Evolutionary conservation across 2,888 invertebrate genomes (phyloP).

Genomic region (Hofmannophila pseudospretella): DNA sequence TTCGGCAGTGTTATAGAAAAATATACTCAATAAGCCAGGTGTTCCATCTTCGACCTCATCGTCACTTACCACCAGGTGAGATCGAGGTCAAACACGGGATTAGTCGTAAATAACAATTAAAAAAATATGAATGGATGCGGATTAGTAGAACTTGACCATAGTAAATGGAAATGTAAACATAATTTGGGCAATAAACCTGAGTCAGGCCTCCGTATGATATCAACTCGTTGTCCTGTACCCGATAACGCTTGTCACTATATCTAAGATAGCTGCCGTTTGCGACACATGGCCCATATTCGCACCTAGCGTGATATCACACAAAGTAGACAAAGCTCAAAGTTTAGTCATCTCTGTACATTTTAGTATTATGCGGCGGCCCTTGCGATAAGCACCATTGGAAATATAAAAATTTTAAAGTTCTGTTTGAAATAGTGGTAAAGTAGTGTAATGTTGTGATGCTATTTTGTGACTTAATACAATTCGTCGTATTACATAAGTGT

Average conservation of each 20-base stretch:
- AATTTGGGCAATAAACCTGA: background rate
- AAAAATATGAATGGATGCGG: too few species aligned
- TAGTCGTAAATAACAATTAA: too few species aligned
- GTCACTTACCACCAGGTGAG: too few species aligned
- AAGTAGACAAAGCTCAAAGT: slow-evolving; percentile 41
- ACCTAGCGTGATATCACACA: slow-evolving; percentile 43
- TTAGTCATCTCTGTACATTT: slow-evolving; percentile 45
- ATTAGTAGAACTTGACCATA: too few species aligned
- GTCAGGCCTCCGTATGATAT: background rate
- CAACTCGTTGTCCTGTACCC: slow-evolving; percentile 1
- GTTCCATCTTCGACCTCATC: too few species aligned
- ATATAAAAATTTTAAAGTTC: background rate
- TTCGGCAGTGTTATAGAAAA: too few species aligned
- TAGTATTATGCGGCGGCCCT: slow-evolving; percentile 23
- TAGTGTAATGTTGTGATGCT: background rate
- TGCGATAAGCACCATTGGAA: background rate
- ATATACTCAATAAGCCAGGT: too few species aligned
- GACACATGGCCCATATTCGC: slow-evolving; percentile 59
- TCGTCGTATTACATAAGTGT: background rate
- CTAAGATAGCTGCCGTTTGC: slow-evolving; percentile 44
- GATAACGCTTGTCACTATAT: slow-evolving; percentile 22
- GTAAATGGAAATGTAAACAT: background rate
- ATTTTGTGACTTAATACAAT: background rate
- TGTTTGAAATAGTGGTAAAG: slow-evolving; percentile 4
- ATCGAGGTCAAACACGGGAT: too few species aligned